Conservation (phyloP, 2,113 vertebrate species). For the Tichodroma muraria region DNA sequence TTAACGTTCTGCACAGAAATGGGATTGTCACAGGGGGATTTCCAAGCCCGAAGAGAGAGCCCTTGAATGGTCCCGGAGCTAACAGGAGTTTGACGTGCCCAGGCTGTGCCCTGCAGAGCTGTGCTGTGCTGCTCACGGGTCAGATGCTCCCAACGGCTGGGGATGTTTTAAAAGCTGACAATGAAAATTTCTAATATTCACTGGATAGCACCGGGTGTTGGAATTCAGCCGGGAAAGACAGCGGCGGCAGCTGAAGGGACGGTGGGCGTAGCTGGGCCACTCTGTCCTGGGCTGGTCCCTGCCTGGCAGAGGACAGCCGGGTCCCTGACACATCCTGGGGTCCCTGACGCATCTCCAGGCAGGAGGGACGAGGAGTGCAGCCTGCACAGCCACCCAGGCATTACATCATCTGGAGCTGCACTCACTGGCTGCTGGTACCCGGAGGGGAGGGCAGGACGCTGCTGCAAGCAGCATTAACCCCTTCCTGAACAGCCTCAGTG, state of each 20-base stretch:
- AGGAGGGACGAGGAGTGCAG: not conserved
- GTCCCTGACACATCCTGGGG: not conserved
- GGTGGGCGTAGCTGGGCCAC: fast-evolving
- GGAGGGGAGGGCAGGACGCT: constrained; percentile 41
- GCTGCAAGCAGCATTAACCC: constrained; percentile 45
- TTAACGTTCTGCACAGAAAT: not conserved
- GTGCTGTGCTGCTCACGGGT: fast-evolving
- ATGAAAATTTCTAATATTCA: not conserved
- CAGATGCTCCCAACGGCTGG: not conserved
- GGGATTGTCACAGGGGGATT: not conserved
- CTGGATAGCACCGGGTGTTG: fast-evolving
- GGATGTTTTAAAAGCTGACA: not conserved
- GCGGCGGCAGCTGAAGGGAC: not conserved
- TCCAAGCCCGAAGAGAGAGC: not conserved
- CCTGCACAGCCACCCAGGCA: not conserved
- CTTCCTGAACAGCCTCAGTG: not conserved
- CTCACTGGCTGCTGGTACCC: constrained; percentile 43
- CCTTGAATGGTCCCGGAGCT: fast-evolving
- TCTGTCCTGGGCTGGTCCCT: not conserved
- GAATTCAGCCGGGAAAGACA: not conserved
- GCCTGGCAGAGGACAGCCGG: not conserved
- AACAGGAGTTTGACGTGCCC: not conserved
- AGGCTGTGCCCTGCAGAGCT: not conserved
- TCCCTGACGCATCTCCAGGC: not conserved
- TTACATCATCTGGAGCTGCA: constrained; percentile 20